These are phyloP conservation scores for Chrysolina haemoptera DNA, from an alignment of 2,888 invertebrate species.

Conservation along the genomic window DNA sequence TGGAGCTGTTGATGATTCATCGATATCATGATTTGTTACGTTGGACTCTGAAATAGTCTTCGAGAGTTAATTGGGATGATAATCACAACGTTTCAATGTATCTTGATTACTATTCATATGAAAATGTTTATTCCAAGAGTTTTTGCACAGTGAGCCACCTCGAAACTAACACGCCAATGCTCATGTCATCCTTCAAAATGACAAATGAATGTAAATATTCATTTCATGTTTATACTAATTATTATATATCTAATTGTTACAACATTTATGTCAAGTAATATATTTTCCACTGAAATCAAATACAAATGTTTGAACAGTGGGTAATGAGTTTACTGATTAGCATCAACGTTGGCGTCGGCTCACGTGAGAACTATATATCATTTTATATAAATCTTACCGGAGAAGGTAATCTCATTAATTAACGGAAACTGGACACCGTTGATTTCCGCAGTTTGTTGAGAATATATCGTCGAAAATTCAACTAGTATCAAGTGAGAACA, in stretches of 20 bases:
- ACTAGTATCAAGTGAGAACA: no score
- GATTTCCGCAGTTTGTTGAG: neutral
- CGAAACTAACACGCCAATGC: no score
- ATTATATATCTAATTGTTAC: constrained; percentile 45
- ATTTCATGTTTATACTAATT: constrained; percentile 12
- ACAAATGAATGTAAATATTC: constrained; percentile 24
- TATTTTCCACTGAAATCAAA: constrained; percentile 48
- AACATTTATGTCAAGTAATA: constrained; percentile 49
- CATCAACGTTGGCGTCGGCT: neutral
- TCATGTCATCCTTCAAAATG: neutral
- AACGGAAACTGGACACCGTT: neutral
- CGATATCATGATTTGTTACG: no score
- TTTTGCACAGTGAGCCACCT: no score
- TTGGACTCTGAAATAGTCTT: no score
- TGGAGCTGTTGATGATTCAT: no score
- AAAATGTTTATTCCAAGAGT: no score
- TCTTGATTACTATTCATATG: no score
- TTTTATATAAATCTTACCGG: neutral
- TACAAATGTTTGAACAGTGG: constrained; percentile 48
- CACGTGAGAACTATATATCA: neutral
- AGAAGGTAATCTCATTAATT: neutral
- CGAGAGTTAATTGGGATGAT: no score
- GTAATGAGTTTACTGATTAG: constrained; percentile 31
- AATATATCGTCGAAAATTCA: no score
- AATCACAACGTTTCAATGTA: no score